Conservation (phyloP, 2,888 invertebrate species). For the Nectonema munidae region DNA sequence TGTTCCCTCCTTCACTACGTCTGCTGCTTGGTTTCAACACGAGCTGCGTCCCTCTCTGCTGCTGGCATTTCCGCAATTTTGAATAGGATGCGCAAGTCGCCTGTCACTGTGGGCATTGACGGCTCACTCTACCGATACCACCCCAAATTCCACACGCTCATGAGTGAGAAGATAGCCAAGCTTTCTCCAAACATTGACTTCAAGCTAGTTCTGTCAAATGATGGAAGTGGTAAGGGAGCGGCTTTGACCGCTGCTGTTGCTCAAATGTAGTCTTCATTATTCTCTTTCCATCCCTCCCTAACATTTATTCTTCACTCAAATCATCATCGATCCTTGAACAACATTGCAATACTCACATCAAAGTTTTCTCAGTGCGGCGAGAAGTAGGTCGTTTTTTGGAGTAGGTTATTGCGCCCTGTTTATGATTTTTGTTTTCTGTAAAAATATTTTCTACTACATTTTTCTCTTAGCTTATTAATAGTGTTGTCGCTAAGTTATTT, state of each 20-base stretch:
- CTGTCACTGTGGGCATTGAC: slow-evolving; percentile 64
- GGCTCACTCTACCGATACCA: slow-evolving; percentile 87
- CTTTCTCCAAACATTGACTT: slow-evolving; percentile 30
- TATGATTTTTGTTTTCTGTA: no score
- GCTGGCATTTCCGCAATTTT: slow-evolving; percentile 44
- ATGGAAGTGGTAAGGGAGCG: slow-evolving; percentile 69
- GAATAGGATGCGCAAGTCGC: slow-evolving; percentile 53
- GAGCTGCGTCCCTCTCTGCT: slow-evolving; percentile 66
- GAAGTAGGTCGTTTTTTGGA: no score
- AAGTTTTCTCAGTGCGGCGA: no score
- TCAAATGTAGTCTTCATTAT: slow-evolving; percentile 9
- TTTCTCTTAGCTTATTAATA: no score
- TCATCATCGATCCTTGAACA: no score
- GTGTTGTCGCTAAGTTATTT: no score
- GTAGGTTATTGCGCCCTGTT: no score
- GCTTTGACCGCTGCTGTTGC: slow-evolving; percentile 61
- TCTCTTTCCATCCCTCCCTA: no score
- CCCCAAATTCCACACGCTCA: slow-evolving; percentile 68
- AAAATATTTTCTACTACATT: no score
- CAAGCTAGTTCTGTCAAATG: slow-evolving; percentile 62
- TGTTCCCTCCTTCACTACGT: slow-evolving; percentile 58
- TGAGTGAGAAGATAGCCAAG: slow-evolving; percentile 45
- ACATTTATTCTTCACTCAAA: no score
- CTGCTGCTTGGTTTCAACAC: slow-evolving; percentile 55
- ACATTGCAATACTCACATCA: no score